Conservation (phyloP, 2,888 invertebrate species). For the Exocentrus adspersus region DNA sequence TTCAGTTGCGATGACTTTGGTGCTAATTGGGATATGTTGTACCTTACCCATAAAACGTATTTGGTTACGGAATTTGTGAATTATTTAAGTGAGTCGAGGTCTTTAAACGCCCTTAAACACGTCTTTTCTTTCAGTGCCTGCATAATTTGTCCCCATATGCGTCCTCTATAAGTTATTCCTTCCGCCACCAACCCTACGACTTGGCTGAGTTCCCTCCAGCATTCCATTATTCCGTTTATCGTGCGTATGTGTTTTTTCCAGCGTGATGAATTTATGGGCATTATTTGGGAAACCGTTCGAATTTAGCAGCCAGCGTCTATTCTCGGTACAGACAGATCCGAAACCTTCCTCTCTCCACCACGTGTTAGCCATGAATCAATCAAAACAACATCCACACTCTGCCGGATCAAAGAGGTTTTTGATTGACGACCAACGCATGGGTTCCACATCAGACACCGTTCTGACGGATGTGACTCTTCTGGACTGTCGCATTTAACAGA, state of each 20-base stretch:
- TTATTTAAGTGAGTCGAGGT: too few species aligned
- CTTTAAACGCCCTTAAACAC: too few species aligned
- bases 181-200: too few species aligned
- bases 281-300: background rate
- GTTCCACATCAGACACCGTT: constrained; percentile 37
- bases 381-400: constrained; percentile 53
- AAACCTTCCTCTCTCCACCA: constrained; percentile 48
- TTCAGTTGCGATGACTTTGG: too few species aligned
- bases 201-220: too few species aligned
- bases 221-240: too few species aligned
- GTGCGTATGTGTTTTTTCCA: background rate
- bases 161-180: too few species aligned
- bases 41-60: too few species aligned
- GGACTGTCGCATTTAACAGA: constrained; percentile 44
- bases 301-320: constrained; percentile 11
- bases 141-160: too few species aligned
- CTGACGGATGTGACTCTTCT: constrained; percentile 45
- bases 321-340: constrained; percentile 17
- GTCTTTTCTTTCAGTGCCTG: too few species aligned
- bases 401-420: constrained; percentile 58
- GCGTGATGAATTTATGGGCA: background rate
- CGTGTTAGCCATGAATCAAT: constrained; percentile 63
- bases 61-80: too few species aligned
- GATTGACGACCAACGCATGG: constrained; percentile 59
- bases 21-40: too few species aligned